Base-by-base conservation (phyloP, 1,140 invertebrate species). In the Argopecten irradians region DNA sequence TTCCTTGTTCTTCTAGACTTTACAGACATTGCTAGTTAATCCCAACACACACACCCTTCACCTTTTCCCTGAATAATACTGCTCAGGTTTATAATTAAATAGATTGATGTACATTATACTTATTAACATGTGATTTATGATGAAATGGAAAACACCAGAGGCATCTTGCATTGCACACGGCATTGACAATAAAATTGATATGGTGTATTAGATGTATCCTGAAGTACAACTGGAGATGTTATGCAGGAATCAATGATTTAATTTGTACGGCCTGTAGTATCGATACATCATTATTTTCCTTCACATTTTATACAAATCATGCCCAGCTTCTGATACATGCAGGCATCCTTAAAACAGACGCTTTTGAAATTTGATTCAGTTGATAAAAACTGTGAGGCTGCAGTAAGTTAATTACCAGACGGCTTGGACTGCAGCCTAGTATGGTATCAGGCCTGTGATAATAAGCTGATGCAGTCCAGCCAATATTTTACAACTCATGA, bases 181-280 rank as follows among this genome's bases (percentile, higher is more conserved):
- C 55, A 71, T 71, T 71, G n/a, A 71, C 55, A 71, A 28, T 71
- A 71, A 28, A 71, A 71, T 71, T 71, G 55, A 71, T 71, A 71
- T 5, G 22, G 5, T 71, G 55, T 71, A 71, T 71, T n/a, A n/a
- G 55, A 71, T 71, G 55, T 71, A n/a, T 71, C 55, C n/a, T 28
- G 55, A 71, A 71, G 55, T 71, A 71, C 55, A 71, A 71, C 5
- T 11, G 22, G n/a, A 16, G 55, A 71, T 71, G 55, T 71, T 71
- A 71, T 28, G n/a, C 16, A n/a, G 2, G 16, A n/a, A 71, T 71
- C 55, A 71, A 71, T 71, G 28, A 71, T 71, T 71, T 71, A 28
- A 71, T 71, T 71, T 71, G 55, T 71, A 71, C 55, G 28, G 55
- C 55, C 55, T n/a, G 22, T 71, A n/a, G 55, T 71, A 71, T n/a